Evolutionary conservation across 2,888 invertebrate species (phyloP), one percentile per base, ranked within the genome.

Genomic region (Thyatira batis): DNA sequence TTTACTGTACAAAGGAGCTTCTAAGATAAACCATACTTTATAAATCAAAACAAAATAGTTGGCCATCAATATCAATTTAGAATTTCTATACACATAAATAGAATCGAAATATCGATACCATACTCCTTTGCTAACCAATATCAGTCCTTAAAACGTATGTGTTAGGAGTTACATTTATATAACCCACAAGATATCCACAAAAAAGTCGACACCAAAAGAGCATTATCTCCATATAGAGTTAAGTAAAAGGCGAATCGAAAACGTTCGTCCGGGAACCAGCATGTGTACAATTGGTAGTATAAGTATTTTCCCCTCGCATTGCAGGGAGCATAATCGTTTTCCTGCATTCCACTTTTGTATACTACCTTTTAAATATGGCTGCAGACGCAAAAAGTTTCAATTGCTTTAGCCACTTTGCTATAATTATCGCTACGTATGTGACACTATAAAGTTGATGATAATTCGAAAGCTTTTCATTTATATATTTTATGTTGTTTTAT

Each of bases 231-330:
- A 71, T 74, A 65, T 55, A n/a, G 52, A 65, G 53, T 61, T 69
- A 71, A 71, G 70, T 74, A 71, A 77, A 82, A 80, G 68, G 67
- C 73, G 71, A 71, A 67, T 68, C 70, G 73, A 71, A 77, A 77
- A 61, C 64, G 65, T 61, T 68, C 69, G 71, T 65, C 64, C 73
- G 78, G 82, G 83, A 85, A 80, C 75, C 69, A 72, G 73, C 87
- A 88, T 80, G 78, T 86, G 84, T 82, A 78, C 82, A 81, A 88
- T 87, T 82, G 85, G 79, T 80, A 82, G 78, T 77, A 78, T 78
- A 77, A 85, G 78, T 79, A 78, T 78, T 82, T 79, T 73, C 71
- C 73, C 65, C 67, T 69, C 68, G 25, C 4, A 39, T 39, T 39
- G 39, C 66, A 64, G 72, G 74, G 72, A 70, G 73, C 71, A 60